Evolutionary conservation across 2,113 vertebrate genomes (phyloP).

Genomic region (Scortum barcoo): DNA sequence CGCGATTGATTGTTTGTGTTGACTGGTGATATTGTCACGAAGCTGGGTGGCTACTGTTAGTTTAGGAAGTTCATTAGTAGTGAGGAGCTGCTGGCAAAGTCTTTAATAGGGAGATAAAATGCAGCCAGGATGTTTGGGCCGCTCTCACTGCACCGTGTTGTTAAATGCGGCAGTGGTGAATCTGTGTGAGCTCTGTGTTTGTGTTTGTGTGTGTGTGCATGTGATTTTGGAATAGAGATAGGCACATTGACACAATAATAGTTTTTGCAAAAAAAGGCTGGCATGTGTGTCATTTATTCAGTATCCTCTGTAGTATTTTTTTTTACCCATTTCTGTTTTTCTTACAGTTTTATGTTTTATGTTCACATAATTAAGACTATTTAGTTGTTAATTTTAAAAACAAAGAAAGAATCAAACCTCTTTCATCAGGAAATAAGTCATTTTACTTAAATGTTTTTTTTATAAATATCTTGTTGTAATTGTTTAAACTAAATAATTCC

Average conservation of each 20-base stretch:
- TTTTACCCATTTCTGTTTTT: slow-evolving; percentile 79
- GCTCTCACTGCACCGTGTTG: slow-evolving; percentile 2
- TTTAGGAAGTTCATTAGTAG: slow-evolving; percentile 54
- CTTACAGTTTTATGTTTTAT: slow-evolving; percentile 80
- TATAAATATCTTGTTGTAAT: background rate
- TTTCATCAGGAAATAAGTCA: slow-evolving; percentile 81
- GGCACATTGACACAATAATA: slow-evolving; percentile 70
- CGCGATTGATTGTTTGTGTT: slow-evolving; percentile 68
- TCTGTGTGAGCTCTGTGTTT: slow-evolving; percentile 2
- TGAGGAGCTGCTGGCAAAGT: slow-evolving; percentile 36
- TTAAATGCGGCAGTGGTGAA: slow-evolving; percentile 9
- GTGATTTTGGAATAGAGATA: slow-evolving; percentile 24
- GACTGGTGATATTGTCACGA: slow-evolving; percentile 56
- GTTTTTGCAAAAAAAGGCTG: slow-evolving; percentile 36
- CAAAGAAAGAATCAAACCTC: slow-evolving; percentile 80
- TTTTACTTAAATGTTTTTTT: background rate
- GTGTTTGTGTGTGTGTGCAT: slow-evolving; percentile 2
- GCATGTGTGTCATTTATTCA: slow-evolving; percentile 88
- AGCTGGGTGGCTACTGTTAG: slow-evolving; percentile 45
- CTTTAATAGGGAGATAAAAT: slow-evolving; percentile 27
- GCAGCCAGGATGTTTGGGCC: background rate
- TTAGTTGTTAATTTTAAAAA: slow-evolving; percentile 84
- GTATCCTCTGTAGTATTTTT: slow-evolving; percentile 85
- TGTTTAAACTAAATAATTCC: background rate
- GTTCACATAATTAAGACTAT: slow-evolving; percentile 89